Percentiles rank a stretch among this genome's conserved stretches.
These are phyloP conservation scores for Peromyscus attwateri DNA, from an alignment of 2,797 vertebrate genomes.

Conservation along the genomic window DNA sequence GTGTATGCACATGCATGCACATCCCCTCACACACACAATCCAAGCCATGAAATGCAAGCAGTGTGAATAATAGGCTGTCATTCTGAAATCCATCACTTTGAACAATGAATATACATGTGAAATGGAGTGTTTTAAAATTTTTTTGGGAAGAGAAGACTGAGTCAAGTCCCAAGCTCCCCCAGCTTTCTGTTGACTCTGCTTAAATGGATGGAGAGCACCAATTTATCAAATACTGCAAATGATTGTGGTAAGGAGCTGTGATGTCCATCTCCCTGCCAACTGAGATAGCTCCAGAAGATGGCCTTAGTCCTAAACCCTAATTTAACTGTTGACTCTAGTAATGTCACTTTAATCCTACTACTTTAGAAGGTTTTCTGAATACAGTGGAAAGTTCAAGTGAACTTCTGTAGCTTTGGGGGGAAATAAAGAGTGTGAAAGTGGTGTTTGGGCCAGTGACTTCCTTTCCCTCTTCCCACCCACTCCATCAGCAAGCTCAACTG, in stretches of 20 bases:
- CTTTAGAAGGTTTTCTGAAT: not conserved
- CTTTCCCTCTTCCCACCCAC: not conserved
- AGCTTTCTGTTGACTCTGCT: not conserved
- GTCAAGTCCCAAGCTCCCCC: not conserved
- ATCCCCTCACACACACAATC: not conserved
- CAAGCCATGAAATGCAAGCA: not conserved
- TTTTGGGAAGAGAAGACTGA: not conserved
- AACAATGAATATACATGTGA: not conserved
- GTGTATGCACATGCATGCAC: not conserved
- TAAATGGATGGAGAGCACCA: not conserved
- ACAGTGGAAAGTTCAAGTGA: conserved; percentile 16
- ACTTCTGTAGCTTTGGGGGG: not conserved
- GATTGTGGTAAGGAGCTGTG: not conserved
- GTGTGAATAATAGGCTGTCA: not conserved
- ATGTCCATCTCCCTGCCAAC: not conserved
- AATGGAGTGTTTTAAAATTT: not conserved
- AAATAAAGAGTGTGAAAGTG: not conserved
- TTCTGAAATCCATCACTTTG: not conserved
- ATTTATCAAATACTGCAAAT: not conserved
- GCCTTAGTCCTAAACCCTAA: not conserved
- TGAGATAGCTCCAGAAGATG: not conserved
- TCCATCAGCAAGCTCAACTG: not conserved
- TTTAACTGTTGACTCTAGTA: not conserved
- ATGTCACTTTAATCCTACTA: not conserved
- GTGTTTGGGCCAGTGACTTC: not conserved